phyloP scores from a whole-genome alignment of 2,113 vertebrate genomes.

The Hippocampus barbouri region DNA sequence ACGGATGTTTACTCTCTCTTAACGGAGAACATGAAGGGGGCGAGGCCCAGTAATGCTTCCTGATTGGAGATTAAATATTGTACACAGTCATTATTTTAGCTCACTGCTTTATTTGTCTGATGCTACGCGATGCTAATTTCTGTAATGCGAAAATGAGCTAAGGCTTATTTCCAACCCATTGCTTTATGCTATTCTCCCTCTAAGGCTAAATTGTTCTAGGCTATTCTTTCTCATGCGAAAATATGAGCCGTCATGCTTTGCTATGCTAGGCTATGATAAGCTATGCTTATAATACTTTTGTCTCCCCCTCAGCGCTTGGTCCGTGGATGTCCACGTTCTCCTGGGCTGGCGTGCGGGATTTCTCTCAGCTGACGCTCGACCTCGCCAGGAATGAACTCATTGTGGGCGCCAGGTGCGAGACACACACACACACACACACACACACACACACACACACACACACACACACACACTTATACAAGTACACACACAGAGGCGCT shows the following conservation, averaged over 20 bases:
- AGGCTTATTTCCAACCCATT: no score
- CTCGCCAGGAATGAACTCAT: slow-evolving; percentile 94
- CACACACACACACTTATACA: not conserved
- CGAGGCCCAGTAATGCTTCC: not conserved
- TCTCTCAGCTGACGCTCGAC: slow-evolving; percentile 94
- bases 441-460: not conserved
- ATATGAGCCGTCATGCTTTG: no score
- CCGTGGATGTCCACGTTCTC: slow-evolving; percentile 92
- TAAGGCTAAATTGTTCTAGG: not conserved
- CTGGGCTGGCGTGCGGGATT: slow-evolving; percentile 84
- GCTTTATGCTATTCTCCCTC: not conserved
- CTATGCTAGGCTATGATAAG: not conserved
- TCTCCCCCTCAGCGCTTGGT: slow-evolving; percentile 77
- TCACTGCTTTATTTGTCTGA: not conserved
- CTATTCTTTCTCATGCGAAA: no score
- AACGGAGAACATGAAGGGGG: not conserved
- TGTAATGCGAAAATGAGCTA: not conserved
- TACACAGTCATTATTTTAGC: not conserved
- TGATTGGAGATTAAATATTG: not conserved
- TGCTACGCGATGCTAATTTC: not conserved
- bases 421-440: not conserved
- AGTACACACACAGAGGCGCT: not conserved
- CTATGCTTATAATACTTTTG: slow-evolving; percentile 1
- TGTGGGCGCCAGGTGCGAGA: slow-evolving; percentile 92
- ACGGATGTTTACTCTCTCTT: not conserved